Percentiles rank a stretch among this genome's conserved stretches.
Conservation (phyloP, 37 sponge, comb jelly and placozoan species). For the Cladorhizidae sp. region DNA sequence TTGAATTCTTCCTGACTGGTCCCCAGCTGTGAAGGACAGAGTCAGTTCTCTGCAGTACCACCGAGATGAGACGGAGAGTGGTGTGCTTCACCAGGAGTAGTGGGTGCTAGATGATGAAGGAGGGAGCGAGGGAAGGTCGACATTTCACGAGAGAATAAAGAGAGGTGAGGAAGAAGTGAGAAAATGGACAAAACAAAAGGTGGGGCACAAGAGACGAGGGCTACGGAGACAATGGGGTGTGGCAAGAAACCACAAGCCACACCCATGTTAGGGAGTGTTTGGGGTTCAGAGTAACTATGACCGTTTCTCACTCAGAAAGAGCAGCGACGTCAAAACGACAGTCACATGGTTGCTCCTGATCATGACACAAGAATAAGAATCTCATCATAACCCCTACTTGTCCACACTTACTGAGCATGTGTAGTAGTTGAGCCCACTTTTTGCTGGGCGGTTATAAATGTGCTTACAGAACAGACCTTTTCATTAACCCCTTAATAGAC, state of each 20-base stretch:
- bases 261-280: too few relatives aligned
- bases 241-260: too few relatives aligned
- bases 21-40: constrained; percentile 24
- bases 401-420: background rate
- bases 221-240: too few relatives aligned
- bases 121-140: background rate
- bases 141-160: too few relatives aligned
- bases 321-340: constrained; percentile 27
- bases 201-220: too few relatives aligned
- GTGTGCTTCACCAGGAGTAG: constrained; percentile 43
- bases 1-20: background rate
- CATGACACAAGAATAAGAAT: background rate
- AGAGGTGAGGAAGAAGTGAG: background rate
- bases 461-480: too few relatives aligned
- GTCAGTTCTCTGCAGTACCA: constrained; percentile 46
- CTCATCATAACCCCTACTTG: constrained; percentile 17
- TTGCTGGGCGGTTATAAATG: too few relatives aligned
- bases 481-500: too few relatives aligned
- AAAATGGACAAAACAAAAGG: background rate
- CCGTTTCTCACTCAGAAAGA: constrained; percentile 13
- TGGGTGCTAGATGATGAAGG: background rate
- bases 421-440: background rate
- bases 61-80: constrained; percentile 33
- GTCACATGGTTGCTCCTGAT: background rate
- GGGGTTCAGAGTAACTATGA: constrained; percentile 80